Conservation (phyloP, 2,888 invertebrate species). For the Stenichneumon culpator region DNA sequence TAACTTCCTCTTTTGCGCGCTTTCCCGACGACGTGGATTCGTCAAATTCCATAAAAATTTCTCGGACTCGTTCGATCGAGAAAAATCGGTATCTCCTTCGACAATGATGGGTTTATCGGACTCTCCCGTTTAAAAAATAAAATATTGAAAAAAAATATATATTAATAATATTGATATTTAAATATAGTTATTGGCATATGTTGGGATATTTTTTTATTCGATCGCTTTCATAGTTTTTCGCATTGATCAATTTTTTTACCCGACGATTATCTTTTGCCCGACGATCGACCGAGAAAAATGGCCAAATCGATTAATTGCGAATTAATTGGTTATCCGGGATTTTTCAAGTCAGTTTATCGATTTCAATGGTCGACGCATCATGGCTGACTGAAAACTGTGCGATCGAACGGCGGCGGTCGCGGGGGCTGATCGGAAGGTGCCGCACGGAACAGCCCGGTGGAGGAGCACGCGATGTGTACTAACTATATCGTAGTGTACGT, state of each 20-base stretch:
- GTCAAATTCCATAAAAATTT: background rate
- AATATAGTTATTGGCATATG: too few relatives aligned
- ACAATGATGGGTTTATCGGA: background rate
- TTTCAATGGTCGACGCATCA: slow-evolving; percentile 18
- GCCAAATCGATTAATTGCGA: background rate
- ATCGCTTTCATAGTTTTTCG: background rate
- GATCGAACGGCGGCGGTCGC: slow-evolving; percentile 29
- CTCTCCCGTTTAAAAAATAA: too few relatives aligned
- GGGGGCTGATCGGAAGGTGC: background rate
- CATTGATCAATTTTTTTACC: background rate
- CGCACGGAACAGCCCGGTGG: background rate
- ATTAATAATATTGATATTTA: too few relatives aligned
- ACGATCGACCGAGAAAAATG: background rate
- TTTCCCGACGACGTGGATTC: background rate
- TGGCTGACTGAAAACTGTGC: slow-evolving; percentile 41
- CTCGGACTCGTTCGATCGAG: background rate
- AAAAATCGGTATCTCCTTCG: background rate
- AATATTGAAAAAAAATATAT: too few relatives aligned
- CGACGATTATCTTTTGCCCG: background rate
- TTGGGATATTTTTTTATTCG: background rate
- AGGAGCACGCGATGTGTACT: background rate
- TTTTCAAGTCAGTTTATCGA: background rate
- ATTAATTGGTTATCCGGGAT: background rate
- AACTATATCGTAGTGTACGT: background rate
- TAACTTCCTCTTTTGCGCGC: background rate